These are phyloP conservation scores for Eumeta japonica DNA, from an alignment of 1,140 invertebrate species.

Conservation along the genomic window DNA sequence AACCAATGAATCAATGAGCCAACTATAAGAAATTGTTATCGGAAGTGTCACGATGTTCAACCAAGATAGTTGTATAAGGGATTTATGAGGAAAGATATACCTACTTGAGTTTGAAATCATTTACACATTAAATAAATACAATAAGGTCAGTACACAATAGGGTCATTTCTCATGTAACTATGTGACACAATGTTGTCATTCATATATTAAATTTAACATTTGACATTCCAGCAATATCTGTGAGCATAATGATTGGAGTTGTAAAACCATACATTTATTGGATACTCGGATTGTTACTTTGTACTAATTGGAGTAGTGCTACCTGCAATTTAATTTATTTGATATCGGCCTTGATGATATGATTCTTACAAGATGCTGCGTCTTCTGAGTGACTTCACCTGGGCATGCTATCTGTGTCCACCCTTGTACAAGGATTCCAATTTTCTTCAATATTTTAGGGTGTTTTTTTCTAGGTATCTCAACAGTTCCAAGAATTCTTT, in stretches of 20 bases:
- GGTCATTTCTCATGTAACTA: slow-evolving; percentile 39
- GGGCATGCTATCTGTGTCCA: no score
- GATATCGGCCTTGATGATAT: slow-evolving; percentile 42
- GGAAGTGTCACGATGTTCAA: no score
- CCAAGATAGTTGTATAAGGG: no score
- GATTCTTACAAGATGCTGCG: slow-evolving; percentile 31
- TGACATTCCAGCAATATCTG: slow-evolving; percentile 53
- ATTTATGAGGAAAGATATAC: no score
- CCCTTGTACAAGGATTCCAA: no score
- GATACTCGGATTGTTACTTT: slow-evolving; percentile 51
- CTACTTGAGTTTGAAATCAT: slow-evolving; percentile 14
- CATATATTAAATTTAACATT: slow-evolving; percentile 54
- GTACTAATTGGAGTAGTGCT: slow-evolving; percentile 35
- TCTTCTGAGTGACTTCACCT: no score
- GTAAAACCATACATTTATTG: slow-evolving; percentile 45
- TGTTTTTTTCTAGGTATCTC: slow-evolving; percentile 56
- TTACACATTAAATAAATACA: slow-evolving; percentile 25
- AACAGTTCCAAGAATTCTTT: slow-evolving; percentile 33
- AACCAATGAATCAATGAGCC: no score
- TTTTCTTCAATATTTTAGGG: slow-evolving; percentile 47
- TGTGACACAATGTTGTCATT: slow-evolving; percentile 30
- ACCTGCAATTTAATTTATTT: slow-evolving; percentile 31
- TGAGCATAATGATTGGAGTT: slow-evolving; percentile 48
- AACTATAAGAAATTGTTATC: no score
- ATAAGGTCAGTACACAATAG: slow-evolving; percentile 50